These are phyloP conservation scores for Meghimatium bilineatum DNA, from an alignment of 2,888 invertebrate species.

Conservation along the genomic window DNA sequence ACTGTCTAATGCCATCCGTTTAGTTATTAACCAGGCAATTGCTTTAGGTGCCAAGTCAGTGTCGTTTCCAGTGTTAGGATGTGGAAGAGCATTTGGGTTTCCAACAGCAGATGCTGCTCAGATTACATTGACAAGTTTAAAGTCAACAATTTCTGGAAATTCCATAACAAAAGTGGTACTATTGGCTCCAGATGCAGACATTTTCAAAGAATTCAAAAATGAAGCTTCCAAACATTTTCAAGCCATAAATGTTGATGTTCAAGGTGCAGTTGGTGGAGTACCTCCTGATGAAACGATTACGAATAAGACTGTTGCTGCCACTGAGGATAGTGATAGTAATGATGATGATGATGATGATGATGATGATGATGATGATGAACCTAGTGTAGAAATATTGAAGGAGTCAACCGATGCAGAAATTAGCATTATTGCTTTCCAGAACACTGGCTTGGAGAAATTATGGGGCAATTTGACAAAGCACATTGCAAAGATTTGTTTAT, in stretches of 20 bases:
- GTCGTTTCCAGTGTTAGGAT: constrained; percentile 35
- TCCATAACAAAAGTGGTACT: constrained; percentile 16
- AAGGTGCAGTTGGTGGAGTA: background rate
- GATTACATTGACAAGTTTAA: background rate
- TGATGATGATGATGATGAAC: background rate
- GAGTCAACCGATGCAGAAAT: constrained; percentile 4
- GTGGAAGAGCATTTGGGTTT: constrained; percentile 26
- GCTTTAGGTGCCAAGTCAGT: constrained; percentile 26
- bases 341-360: background rate
- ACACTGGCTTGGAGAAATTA: constrained; percentile 5
- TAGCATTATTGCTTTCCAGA: background rate
- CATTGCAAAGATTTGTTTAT: background rate
- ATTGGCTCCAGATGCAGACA: constrained; percentile 16
- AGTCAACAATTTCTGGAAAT: background rate
- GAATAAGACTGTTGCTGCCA: background rate
- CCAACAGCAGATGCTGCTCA: constrained; percentile 24
- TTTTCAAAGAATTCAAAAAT: constrained; percentile 30
- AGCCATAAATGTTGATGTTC: background rate
- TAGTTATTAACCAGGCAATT: background rate
- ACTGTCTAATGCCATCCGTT: background rate
- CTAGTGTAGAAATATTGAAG: background rate
- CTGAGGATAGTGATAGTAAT: background rate
- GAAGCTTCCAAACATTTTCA: constrained; percentile 9
- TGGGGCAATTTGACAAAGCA: constrained; percentile 24
- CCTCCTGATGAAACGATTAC: background rate